Base-by-base conservation (phyloP, 2,888 invertebrate genomes). In the Andrena fulva region DNA sequence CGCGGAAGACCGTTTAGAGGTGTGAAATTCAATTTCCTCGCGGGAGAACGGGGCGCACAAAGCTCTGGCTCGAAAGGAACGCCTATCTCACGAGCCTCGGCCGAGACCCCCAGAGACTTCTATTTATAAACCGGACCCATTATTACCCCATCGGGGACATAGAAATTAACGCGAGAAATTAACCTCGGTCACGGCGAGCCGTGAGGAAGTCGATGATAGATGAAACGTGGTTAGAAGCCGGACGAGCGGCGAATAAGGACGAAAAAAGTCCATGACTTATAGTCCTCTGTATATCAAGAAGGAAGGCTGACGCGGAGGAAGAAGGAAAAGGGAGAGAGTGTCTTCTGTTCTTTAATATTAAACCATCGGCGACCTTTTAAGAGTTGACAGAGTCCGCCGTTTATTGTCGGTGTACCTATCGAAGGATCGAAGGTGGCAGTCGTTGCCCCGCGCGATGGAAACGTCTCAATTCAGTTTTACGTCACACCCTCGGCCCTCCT, bases 131-230 rank as follows among this genome's bases (percentile, higher is more conserved):
- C 70, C 52, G 62, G 50, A 31, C 35, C 69, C 79, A 76, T 85
- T 80, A 83, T 80, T 80, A 77, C 70, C 82, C 80, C 79, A 80
- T 60, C 67, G 77, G 82, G 80, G 82, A 82, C 80, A 74, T 52
- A 71, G 80, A 72, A 85, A 83, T 80, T 80, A 80, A 80, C 77
- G 80, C 76, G 63, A 62, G 82, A 54, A 74, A 82, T 84, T 76
- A 84, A 84, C 68, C 72, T 59, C 50, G 73, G 35, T 62, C 66
- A 31, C 62, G 42, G 12, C 76, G 54, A 5, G 71, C 73, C 71
- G 74, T 12, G 63, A 63, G 75, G 33, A 50, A 52, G 80, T 48
- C 68, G 81, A 74, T 81, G 83, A 84, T 78, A 24, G 81, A 84
- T 77, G 80, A 67, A 64, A 70, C 80, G 64, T 42, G 76, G 59